These are phyloP conservation scores for Danio tinwini DNA, from an alignment of 2,797 vertebrate genomes.

Conservation along the genomic window DNA sequence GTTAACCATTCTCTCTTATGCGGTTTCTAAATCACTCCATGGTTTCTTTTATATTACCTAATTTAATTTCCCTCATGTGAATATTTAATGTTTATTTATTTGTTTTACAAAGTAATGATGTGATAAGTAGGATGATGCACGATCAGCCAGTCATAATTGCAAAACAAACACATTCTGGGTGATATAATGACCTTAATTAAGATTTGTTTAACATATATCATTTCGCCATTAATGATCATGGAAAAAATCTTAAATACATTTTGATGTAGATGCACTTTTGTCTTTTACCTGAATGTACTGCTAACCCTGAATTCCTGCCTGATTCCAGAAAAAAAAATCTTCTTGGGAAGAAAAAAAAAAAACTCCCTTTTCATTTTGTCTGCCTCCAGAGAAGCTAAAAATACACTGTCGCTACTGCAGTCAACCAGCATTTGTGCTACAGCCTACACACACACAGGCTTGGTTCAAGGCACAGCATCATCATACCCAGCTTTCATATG, in stretches of 20 bases:
- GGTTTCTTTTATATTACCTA: too few relatives aligned
- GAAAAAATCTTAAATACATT: not conserved
- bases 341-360: constrained; percentile 14
- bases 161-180: too few relatives aligned
- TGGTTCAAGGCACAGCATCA: constrained; percentile 45
- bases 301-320: not conserved
- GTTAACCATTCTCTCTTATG: not conserved
- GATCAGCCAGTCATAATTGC: too few relatives aligned
- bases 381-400: constrained; percentile 60
- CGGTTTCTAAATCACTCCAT: not conserved
- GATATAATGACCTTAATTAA: too few relatives aligned
- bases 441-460: constrained; percentile 43
- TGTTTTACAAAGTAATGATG: too few relatives aligned
- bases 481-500: constrained; percentile 24
- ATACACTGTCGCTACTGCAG: constrained; percentile 57
- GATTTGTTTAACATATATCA: too few relatives aligned
- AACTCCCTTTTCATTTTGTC: constrained; percentile 52
- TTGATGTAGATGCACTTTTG: not conserved
- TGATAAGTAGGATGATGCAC: too few relatives aligned
- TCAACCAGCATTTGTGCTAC: constrained; percentile 63
- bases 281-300: not conserved
- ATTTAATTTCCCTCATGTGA: too few relatives aligned
- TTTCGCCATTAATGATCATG: too few relatives aligned
- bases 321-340: too few relatives aligned
- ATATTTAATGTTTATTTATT: too few relatives aligned